phyloP scores from a whole-genome alignment of 2,888 invertebrate species.

The Agrypnus murinus region DNA sequence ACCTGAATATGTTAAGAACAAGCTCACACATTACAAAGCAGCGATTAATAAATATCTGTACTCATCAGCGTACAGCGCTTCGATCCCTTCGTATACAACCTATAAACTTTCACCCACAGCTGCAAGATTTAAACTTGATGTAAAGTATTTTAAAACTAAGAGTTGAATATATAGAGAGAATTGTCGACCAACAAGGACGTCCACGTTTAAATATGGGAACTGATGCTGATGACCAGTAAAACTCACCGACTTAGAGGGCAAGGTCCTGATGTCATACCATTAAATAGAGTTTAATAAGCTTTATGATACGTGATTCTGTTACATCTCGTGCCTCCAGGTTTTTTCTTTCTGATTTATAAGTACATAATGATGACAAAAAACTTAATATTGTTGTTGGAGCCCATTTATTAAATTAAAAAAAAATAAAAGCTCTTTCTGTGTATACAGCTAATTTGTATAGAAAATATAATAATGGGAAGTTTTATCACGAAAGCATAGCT shows the following conservation, averaged over 20 bases:
- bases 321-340: constrained; percentile 1
- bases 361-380: too few relatives aligned
- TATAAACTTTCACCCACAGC: constrained; percentile 23
- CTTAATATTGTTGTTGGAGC: too few relatives aligned
- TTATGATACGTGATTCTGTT: constrained; percentile 16
- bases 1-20: constrained; percentile 13
- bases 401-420: too few relatives aligned
- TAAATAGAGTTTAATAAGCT: constrained; percentile 20
- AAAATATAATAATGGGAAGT: too few relatives aligned
- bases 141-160: not conserved
- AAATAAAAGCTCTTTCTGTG: too few relatives aligned
- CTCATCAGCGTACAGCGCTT: not conserved
- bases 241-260: constrained; percentile 14
- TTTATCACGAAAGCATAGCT: too few relatives aligned
- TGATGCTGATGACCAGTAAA: constrained; percentile 21
- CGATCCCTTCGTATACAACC: constrained; percentile 17
- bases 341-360: not conserved
- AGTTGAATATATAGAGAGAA: not conserved
- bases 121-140: not conserved
- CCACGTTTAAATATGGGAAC: constrained; percentile 16
- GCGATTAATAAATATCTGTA: not conserved
- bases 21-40: constrained; percentile 7
- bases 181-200: constrained; percentile 11
- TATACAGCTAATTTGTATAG: too few relatives aligned
- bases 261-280: constrained; percentile 22